A percentile compares a stretch with the other conserved stretches of the same genome.
Conservation (phyloP, 2,113 vertebrate genomes). For the Trematomus loennbergii region DNA sequence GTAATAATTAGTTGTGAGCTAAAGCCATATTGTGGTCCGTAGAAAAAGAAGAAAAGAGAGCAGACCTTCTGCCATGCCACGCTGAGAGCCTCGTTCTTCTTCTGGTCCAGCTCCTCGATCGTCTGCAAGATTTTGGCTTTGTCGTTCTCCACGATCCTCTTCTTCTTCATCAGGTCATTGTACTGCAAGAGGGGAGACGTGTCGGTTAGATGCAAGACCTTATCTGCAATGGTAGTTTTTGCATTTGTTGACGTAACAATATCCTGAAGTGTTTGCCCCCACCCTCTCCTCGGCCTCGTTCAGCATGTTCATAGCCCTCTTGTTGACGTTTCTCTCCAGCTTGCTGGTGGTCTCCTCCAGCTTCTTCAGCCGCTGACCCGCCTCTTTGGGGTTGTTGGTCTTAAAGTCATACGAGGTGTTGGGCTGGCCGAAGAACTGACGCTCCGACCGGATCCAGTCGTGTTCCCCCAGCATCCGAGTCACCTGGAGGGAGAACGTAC, state of each 20-base stretch:
- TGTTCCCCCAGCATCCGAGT: slow-evolving; percentile 91
- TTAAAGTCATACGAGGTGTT: slow-evolving; percentile 94
- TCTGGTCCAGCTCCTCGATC: slow-evolving; percentile 94
- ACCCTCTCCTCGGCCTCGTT: slow-evolving; percentile 93
- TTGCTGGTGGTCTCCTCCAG: slow-evolving; percentile 87
- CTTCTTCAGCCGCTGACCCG: slow-evolving; percentile 88
- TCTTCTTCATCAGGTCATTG: slow-evolving; percentile 95
- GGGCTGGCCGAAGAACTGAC: slow-evolving; percentile 90
- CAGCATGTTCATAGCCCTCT: slow-evolving; percentile 90
- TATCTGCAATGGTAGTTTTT: neutral
- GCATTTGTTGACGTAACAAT: neutral
- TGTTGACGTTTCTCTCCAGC: slow-evolving; percentile 89
- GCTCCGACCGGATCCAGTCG: slow-evolving; percentile 94
- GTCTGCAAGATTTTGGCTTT: slow-evolving; percentile 92
- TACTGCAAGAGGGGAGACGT: slow-evolving; percentile 83
- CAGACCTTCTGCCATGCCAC: slow-evolving; percentile 95
- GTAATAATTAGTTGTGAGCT: too few species aligned
- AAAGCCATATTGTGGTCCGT: too few species aligned
- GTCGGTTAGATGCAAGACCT: neutral
- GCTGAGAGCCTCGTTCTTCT: slow-evolving; percentile 92
- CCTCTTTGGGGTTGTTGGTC: slow-evolving; percentile 87
- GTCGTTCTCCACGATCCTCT: slow-evolving; percentile 95
- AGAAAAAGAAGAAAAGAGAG: neutral
- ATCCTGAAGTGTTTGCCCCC: neutral
- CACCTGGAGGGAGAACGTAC: slow-evolving; percentile 80